Percentiles rank a stretch among this genome's conserved stretches.
Evolutionary conservation across 2,113 vertebrate species (phyloP).

Genomic region (Neomonachus schauinslandi): DNA sequence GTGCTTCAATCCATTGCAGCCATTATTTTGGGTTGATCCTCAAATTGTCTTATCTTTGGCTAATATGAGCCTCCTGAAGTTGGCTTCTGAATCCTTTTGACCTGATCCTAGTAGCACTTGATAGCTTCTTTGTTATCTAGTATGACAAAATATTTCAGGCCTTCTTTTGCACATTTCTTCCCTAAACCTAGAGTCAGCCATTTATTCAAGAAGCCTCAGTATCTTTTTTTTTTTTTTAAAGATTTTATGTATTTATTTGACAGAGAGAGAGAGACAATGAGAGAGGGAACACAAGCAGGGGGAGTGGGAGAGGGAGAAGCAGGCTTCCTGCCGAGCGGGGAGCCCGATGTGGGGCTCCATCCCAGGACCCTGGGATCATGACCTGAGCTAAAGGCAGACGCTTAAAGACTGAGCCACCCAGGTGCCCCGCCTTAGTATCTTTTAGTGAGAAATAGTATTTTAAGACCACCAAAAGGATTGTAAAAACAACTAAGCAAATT

Average conservation of each 20-base stretch:
- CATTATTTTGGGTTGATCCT: background rate
- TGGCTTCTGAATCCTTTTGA: background rate
- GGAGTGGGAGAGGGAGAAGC: too few relatives aligned
- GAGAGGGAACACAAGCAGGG: too few relatives aligned
- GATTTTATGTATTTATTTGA: too few relatives aligned
- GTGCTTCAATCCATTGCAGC: background rate
- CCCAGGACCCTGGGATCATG: too few relatives aligned
- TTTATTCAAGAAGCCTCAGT: conserved; percentile 11
- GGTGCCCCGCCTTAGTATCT: background rate
- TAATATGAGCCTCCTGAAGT: background rate
- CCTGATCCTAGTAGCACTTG: background rate
- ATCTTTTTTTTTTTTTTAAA: background rate
- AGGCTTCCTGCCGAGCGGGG: too few relatives aligned
- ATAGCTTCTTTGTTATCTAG: background rate
- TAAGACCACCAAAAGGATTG: background rate
- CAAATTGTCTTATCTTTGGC: background rate
- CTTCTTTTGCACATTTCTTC: background rate
- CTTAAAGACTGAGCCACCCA: too few relatives aligned
- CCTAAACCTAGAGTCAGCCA: background rate
- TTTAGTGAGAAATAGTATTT: conserved; percentile 28
- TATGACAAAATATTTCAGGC: background rate
- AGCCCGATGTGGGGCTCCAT: too few relatives aligned
- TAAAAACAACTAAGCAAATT: conserved; percentile 38
- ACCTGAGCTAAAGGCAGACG: too few relatives aligned
- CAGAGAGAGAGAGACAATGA: too few relatives aligned